phyloP scores from a whole-genome alignment of 1,140 invertebrate genomes.

The Sinonovacula constricta region DNA sequence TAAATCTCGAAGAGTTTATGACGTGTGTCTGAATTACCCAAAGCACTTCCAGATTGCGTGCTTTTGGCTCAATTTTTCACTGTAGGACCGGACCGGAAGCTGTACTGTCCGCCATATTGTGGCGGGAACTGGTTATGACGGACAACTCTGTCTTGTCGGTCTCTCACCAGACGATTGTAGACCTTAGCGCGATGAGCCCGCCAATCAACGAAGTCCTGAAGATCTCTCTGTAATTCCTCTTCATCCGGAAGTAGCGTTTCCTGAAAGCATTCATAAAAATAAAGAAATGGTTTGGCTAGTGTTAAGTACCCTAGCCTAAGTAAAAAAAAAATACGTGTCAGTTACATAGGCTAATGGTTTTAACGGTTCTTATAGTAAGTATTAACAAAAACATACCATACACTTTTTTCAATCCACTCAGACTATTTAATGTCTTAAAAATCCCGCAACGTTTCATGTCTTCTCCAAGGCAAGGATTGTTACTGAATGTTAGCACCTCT shows the following conservation, averaged over 20 bases:
- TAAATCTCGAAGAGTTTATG: too few relatives aligned
- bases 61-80: constrained; percentile 21
- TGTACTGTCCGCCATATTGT: constrained; percentile 56
- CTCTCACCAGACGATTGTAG: constrained; percentile 52
- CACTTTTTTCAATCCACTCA: too few relatives aligned
- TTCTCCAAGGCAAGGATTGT: neutral
- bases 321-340: too few relatives aligned
- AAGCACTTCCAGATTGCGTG: too few relatives aligned
- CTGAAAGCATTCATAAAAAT: too few relatives aligned
- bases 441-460: neutral
- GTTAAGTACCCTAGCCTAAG: too few relatives aligned
- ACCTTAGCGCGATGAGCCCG: constrained; percentile 51
- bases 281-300: too few relatives aligned
- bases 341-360: too few relatives aligned
- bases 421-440: neutral
- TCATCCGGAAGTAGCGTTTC: constrained; percentile 65
- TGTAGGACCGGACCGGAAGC: constrained; percentile 54
- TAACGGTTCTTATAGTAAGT: too few relatives aligned
- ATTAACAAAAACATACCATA: too few relatives aligned
- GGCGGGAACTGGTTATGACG: constrained; percentile 51
- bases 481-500: neutral
- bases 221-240: constrained; percentile 62
- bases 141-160: constrained; percentile 26
- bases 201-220: constrained; percentile 69
- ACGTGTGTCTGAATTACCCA: too few relatives aligned